Conservation (phyloP, 2,888 invertebrate species). For the Saturnia japonica region DNA sequence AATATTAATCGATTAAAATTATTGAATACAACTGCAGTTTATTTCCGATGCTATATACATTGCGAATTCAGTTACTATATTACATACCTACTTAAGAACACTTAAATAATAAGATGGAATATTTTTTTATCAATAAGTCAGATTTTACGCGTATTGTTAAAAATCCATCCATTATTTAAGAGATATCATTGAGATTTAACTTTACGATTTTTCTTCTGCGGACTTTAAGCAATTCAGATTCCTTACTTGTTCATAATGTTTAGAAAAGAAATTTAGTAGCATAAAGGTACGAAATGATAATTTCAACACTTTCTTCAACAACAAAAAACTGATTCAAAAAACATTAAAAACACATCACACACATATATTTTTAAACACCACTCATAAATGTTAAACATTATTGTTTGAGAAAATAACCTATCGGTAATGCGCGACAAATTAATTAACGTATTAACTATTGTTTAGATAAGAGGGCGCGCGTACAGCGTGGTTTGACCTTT, state of each 20-base stretch:
- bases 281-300: background rate
- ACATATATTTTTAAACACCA: background rate
- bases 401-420: conserved; percentile 5
- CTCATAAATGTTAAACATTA: background rate
- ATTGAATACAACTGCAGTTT: background rate
- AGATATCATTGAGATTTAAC: too few species aligned
- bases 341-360: conserved; percentile 8
- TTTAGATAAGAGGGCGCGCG: conserved; percentile 50
- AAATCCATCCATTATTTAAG: too few species aligned
- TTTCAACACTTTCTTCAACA: background rate
- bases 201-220: too few species aligned
- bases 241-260: background rate
- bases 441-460: conserved; percentile 20
- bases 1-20: background rate
- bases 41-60: background rate
- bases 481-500: conserved; percentile 77
- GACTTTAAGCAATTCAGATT: background rate
- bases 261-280: background rate
- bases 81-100: background rate
- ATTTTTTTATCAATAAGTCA: too few species aligned
- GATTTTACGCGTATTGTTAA: too few species aligned
- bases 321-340: background rate
- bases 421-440: conserved; percentile 8
- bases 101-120: background rate
- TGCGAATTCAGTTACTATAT: background rate